Base-by-base conservation (phyloP, 2,888 invertebrate species). In the Napeogenes sylphis region DNA sequence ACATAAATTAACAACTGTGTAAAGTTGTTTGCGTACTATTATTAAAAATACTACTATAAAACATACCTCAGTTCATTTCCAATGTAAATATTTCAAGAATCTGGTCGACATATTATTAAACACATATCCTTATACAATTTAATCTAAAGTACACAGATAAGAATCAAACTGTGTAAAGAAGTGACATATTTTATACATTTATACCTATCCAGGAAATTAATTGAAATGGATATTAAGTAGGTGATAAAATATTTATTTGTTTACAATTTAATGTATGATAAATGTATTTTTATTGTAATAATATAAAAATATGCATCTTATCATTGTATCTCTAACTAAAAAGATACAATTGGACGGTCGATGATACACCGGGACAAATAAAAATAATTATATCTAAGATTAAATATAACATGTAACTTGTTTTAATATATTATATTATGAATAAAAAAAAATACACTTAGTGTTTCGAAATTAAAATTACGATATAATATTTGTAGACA, bases 51-150 rank as follows among this genome's bases (percentile, higher is more conserved):
- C 51, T 51, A 30, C 51, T 30, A 30, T 51, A 51, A 30, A 30
- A 51, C n/a, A 6, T 21, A 30, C 30, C n/a, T 51, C 8, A 21
- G 21, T 21, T 21, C 21, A 21, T 21, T 21, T 21, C 21, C 21
- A 30, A 51, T 51, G 21, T 12, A 51, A 51, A 51, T 51, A 51
- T 51, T 51, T 30, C 30, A 30, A 51, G 30, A 51, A 21, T 51
- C 8, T 51, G 10, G 21, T 12, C 30, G 3, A 51, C 6, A 30
- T 51, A 51, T 30, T 51, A 10, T 51, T 30, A 30, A 51, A 51
- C 30, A 51, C 30, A 30, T 51, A 30, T 30, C 30, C 42, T 42
- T 3, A 30, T 21, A 12, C 51, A 8, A 51, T 30, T 30, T 51
- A 12, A 51, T 51, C 51, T 30, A 30, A 51, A 30, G 30, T 21